phyloP scores from a whole-genome alignment of 2,888 invertebrate genomes.

The Nezara viridula region DNA sequence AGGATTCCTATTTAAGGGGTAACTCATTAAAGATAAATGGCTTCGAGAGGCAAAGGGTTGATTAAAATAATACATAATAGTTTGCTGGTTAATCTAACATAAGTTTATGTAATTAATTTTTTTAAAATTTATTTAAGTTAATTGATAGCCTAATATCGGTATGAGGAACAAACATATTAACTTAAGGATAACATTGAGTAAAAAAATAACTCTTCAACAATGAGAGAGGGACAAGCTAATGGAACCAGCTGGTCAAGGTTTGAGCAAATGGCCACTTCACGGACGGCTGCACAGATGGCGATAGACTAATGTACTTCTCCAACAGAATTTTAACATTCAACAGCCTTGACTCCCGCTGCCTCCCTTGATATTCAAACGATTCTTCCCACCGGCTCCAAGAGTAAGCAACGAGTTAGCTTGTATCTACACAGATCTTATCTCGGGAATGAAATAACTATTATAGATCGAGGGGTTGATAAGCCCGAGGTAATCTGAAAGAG shows the following conservation, averaged over 20 bases:
- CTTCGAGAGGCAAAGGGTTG: too few relatives aligned
- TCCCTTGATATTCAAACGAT: not conserved
- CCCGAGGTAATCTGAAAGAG: not conserved
- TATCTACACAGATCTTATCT: conserved; percentile 9
- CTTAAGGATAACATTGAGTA: not conserved
- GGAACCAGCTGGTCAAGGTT: conserved; percentile 29
- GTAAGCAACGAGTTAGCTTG: conserved; percentile 13
- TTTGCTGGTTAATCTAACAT: too few relatives aligned
- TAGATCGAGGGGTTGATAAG: not conserved
- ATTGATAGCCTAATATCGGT: too few relatives aligned
- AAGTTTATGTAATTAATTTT: too few relatives aligned
- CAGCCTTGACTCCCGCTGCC: not conserved
- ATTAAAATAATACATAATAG: too few relatives aligned
- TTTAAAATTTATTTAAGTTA: too few relatives aligned
- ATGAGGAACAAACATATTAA: not conserved
- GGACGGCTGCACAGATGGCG: conserved; percentile 19
- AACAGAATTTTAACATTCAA: not conserved
- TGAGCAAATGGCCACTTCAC: not conserved
- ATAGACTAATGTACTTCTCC: conserved; percentile 39
- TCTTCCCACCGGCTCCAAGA: conserved; percentile 18
- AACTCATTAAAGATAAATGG: too few relatives aligned
- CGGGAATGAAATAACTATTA: not conserved
- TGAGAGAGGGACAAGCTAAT: not conserved
- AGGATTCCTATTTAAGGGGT: too few relatives aligned
- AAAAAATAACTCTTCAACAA: not conserved